Evolutionary conservation across 2,888 invertebrate genomes (phyloP), one percentile per base, ranked within the genome.

Genomic region (Mythimna pallens): DNA sequence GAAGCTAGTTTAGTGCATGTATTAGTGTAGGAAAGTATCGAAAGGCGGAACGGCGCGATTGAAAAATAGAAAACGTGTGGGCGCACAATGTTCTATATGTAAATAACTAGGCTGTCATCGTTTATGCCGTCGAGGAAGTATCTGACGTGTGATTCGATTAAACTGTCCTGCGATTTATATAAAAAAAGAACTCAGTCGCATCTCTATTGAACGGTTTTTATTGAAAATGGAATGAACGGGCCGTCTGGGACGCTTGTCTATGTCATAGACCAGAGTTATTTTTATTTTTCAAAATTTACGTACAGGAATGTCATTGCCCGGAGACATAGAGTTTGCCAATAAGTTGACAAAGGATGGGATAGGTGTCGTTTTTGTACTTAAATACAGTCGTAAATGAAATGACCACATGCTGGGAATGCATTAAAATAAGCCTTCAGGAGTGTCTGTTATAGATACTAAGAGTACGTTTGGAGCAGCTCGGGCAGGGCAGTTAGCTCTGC

Each of bases 31-130:
- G 93, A 95, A 95, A 94, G 93, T 94, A 95, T 93, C 91, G 94
- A 95, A 95, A 95, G 93, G 94, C 94, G 94, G 94, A 95, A 95
- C 93, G 93, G 85, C 87, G 88, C 90, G 93, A 94, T 94, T 94
- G 94, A 95, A 95, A 95, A 95, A 94, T 94, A 93, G 94, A 94
- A 95, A 95, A 92, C 92, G 91, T 92, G 89, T 91, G 88, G 84
- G 88, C 86, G 82, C 87, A 83, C 88, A 82, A 84, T 90, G 90
- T 88, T 90, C 91, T 90, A 88, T 88, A 93, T 92, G 91, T 92
- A 91, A 92, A 93, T 93, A 90, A 88, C 86, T 85, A 83, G 85
- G 87, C 87, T 91, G 90, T 89, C 90, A 89, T 84, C 84, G 86
- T 88, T 87, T 84, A 81, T 84, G 84, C 85, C 83, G 77, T 76